Evolutionary conservation across 2,113 vertebrate species (phyloP), one percentile per base, ranked within the genome.

Genomic region (Epinephelus moara): DNA sequence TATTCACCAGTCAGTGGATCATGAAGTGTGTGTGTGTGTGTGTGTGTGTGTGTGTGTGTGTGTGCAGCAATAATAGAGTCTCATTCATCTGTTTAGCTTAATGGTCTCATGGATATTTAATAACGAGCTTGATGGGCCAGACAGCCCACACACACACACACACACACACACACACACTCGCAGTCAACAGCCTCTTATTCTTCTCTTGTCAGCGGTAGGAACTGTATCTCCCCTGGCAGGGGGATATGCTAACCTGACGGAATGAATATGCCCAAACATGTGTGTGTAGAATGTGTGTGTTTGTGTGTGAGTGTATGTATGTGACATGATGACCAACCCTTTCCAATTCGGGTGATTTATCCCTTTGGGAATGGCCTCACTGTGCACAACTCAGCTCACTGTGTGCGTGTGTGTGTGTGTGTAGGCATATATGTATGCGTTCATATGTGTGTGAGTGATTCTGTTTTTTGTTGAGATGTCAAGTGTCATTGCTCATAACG

Each of bases 91-190:
- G 76, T 83, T 87, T 85, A 85, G 80, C 80, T 87, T 87, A 85
- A 85, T 85, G 87, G 72, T 68, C 82, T 87, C 87, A 83, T 87
- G 82, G 82, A 87, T 85, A 85, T 89, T 87, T 91, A 87, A 91
- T 85, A 85, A 89, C 59, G 19, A 79, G 80, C 53, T 55, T 78
- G 70, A 90, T 79, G 69, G 57, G 33, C 63, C 81, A 83, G 79
- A 85, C 81, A 73, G 66, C 63, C 2, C 80, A 61, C 59, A 74
- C 45, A 76, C 56, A 49, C 63, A 30, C 85, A 47, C 64, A 62
- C 70, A 15, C 55, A 76, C 19, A 52, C 61, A 77, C 72, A 61
- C 23, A 55, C 78, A 71, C 13, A 42, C 71, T 3, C 3, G 4
- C 74, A 61, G 73, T 88, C 82, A 88, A 84, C 85, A 81, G 50